Conservation (phyloP, 2,113 vertebrate genomes). For the Gambusia affinis region DNA sequence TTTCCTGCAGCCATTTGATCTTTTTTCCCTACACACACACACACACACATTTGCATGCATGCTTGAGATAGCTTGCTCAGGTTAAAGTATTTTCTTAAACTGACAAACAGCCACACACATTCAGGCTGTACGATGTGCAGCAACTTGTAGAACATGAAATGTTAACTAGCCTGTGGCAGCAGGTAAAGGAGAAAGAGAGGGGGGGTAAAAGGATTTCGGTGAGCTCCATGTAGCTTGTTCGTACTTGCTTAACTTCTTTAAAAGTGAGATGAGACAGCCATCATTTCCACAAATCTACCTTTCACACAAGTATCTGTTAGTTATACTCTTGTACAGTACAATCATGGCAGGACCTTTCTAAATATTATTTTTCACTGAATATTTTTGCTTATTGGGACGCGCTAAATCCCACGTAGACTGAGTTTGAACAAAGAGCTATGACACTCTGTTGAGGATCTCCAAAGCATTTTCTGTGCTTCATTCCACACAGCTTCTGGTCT, state of each 20-base stretch:
- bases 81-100: slow-evolving; percentile 24
- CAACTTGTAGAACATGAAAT: slow-evolving; percentile 66
- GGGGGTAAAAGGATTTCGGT: slow-evolving; percentile 39
- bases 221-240: slow-evolving; percentile 55
- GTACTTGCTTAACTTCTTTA: slow-evolving; percentile 57
- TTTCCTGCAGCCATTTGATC: slow-evolving; percentile 31
- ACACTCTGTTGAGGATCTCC: slow-evolving; percentile 2
- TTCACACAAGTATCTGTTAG: slow-evolving; percentile 19
- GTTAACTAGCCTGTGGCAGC: slow-evolving; percentile 64
- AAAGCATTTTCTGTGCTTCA: slow-evolving; percentile 20
- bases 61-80: slow-evolving; percentile 10
- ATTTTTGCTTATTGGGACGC: not conserved
- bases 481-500: slow-evolving; percentile 49
- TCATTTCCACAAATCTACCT: slow-evolving; percentile 41
- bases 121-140: slow-evolving; percentile 60
- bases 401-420: not conserved
- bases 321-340: slow-evolving; percentile 19
- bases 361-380: not conserved
- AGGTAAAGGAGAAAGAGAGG: slow-evolving; percentile 37
- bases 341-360: not conserved
- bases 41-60: slow-evolving; percentile 37
- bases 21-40: slow-evolving; percentile 18
- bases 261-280: slow-evolving; percentile 51
- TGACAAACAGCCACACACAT: not conserved
- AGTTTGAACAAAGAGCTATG: slow-evolving; percentile 2